A percentile compares a stretch with the other conserved stretches of the same genome.
Evolutionary conservation across 2,888 invertebrate genomes (phyloP).

Genomic region (Mylabris sibirica): DNA sequence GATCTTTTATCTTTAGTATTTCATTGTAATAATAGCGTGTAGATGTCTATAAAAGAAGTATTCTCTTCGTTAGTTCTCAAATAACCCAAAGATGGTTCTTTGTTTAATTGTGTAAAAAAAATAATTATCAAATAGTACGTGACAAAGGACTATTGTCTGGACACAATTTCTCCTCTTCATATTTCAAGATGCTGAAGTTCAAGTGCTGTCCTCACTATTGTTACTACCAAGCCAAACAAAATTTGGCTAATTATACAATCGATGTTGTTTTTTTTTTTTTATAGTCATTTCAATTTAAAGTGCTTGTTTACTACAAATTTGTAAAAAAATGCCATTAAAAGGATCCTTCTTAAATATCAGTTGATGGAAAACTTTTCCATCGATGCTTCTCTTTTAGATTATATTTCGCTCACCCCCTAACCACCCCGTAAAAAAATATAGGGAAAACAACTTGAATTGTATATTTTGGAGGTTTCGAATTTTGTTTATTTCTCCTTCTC

Average conservation of each 20-base stretch:
- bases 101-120: background rate
- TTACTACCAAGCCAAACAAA: background rate
- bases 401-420: too few relatives aligned
- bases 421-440: background rate
- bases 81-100: background rate
- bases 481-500: background rate
- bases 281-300: background rate
- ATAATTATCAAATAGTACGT: background rate
- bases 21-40: background rate
- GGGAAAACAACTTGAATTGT: background rate
- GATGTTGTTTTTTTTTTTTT: background rate
- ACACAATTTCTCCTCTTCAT: background rate
- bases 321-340: background rate
- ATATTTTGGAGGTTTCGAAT: background rate
- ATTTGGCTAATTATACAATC: conserved; percentile 11
- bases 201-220: background rate
- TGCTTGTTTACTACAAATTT: background rate
- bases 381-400: too few relatives aligned
- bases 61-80: background rate
- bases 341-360: too few relatives aligned
- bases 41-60: background rate
- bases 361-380: too few relatives aligned
- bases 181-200: background rate
- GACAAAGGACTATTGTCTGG: conserved; percentile 6
- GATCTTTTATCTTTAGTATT: background rate